Evolutionary conservation across 2,888 invertebrate species (phyloP).

Genomic region (Cheilosia impressa): DNA sequence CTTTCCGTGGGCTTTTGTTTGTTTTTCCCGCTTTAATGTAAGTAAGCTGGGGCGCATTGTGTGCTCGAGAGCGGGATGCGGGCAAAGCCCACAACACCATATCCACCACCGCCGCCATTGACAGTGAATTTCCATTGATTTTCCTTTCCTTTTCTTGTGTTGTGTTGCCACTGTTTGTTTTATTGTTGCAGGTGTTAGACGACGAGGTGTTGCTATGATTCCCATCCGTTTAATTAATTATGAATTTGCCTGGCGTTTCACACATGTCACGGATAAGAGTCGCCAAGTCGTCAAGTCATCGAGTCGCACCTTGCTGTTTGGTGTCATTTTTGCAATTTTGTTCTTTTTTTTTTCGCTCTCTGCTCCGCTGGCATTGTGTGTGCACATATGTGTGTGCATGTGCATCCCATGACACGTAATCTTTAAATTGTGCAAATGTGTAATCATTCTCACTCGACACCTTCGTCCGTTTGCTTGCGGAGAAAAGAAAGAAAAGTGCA

Average conservation of each 20-base stretch:
- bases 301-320: slow-evolving; percentile 66
- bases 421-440: slow-evolving; percentile 78
- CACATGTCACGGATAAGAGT: slow-evolving; percentile 74
- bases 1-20: slow-evolving; percentile 73
- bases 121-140: slow-evolving; percentile 75
- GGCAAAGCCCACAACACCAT: slow-evolving; percentile 11
- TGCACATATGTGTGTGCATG: slow-evolving; percentile 38
- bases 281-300: slow-evolving; percentile 68
- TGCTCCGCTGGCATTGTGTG: neutral
- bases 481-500: slow-evolving; percentile 48
- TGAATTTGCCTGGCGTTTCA: slow-evolving; percentile 75
- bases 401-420: slow-evolving; percentile 75
- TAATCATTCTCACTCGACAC: slow-evolving; percentile 78
- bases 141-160: slow-evolving; percentile 29
- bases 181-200: slow-evolving; percentile 75
- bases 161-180: slow-evolving; percentile 31
- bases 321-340: slow-evolving; percentile 61
- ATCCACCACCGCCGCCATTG: slow-evolving; percentile 54
- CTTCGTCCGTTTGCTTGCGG: slow-evolving; percentile 66
- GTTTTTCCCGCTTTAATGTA: slow-evolving; percentile 50
- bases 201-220: slow-evolving; percentile 75
- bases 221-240: slow-evolving; percentile 75
- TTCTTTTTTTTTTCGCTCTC: neutral
- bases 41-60: slow-evolving; percentile 32
- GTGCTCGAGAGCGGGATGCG: slow-evolving; percentile 24